phyloP scores from a whole-genome alignment of 2,888 invertebrate species.

The Drosophila putrida region DNA sequence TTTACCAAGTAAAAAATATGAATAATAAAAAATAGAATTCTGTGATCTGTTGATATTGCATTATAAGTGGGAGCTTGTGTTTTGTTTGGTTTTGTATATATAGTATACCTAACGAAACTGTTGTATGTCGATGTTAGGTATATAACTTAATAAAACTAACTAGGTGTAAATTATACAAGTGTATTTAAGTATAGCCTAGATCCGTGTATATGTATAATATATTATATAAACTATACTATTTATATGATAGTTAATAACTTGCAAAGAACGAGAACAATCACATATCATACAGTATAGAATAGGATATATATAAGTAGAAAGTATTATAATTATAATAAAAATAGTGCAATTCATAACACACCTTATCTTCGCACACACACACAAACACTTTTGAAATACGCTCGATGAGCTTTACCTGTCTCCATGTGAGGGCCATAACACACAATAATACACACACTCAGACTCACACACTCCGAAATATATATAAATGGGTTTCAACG shows the following conservation, averaged over 20 bases:
- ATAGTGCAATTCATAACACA: slow-evolving; percentile 56
- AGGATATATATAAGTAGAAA: slow-evolving; percentile 29
- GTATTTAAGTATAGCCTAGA: slow-evolving; percentile 46
- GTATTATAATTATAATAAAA: slow-evolving; percentile 17
- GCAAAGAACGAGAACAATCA: slow-evolving; percentile 62
- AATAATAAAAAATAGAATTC: not conserved
- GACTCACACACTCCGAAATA: slow-evolving; percentile 18
- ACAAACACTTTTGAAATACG: not conserved
- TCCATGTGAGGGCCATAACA: slow-evolving; percentile 49
- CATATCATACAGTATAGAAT: slow-evolving; percentile 50
- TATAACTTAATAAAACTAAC: slow-evolving; percentile 25
- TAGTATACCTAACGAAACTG: slow-evolving; percentile 51
- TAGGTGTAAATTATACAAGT: slow-evolving; percentile 33
- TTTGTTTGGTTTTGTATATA: slow-evolving; percentile 52
- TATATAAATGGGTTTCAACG: slow-evolving; percentile 45
- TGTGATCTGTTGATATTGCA: slow-evolving; percentile 15
- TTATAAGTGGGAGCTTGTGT: slow-evolving; percentile 3
- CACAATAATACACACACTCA: slow-evolving; percentile 40
- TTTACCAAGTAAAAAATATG: not conserved
- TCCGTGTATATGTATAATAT: slow-evolving; percentile 26
- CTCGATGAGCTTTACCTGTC: slow-evolving; percentile 45
- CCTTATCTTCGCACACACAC: slow-evolving; percentile 15
- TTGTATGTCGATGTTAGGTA: slow-evolving; percentile 58
- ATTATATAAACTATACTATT: slow-evolving; percentile 34
- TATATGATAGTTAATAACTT: slow-evolving; percentile 45